Conservation (phyloP, 2,113 vertebrate species). For the Melanerpes aurifrons region DNA sequence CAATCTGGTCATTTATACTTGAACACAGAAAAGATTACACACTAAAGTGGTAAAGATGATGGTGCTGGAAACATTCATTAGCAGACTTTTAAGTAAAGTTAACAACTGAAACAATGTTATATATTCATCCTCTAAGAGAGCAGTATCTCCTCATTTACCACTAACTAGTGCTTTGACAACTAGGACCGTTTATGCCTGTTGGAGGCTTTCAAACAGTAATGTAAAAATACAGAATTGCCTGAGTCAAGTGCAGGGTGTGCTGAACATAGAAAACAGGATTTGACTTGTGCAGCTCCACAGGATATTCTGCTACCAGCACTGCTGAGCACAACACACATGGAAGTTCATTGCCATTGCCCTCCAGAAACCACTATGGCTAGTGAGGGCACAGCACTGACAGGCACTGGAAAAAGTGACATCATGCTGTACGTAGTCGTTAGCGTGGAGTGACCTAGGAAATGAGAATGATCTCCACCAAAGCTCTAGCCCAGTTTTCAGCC, state of each 20-base stretch:
- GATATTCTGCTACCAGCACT: neutral
- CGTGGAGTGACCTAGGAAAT: neutral
- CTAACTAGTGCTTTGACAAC: neutral
- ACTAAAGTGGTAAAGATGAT: neutral
- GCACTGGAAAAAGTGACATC: neutral
- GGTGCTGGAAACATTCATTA: constrained; percentile 1
- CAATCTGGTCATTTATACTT: constrained; percentile 39
- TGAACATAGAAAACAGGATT: neutral
- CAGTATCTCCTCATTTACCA: neutral
- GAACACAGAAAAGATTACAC: constrained; percentile 2
- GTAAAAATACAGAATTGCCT: neutral
- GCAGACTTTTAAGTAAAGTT: constrained; percentile 46
- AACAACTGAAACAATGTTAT: constrained; percentile 22
- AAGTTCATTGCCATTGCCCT: neutral
- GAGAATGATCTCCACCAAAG: neutral
- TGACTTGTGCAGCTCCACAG: neutral
- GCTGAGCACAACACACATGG: neutral
- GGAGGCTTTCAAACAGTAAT: neutral
- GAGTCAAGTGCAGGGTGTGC: neutral
- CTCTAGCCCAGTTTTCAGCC: neutral
- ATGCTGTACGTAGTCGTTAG: neutral
- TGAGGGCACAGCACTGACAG: neutral
- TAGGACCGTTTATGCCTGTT: neutral
- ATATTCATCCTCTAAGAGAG: neutral
- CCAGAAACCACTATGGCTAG: neutral